Evolutionary conservation across 2,113 vertebrate genomes (phyloP).

Genomic region (Etia nguti): DNA sequence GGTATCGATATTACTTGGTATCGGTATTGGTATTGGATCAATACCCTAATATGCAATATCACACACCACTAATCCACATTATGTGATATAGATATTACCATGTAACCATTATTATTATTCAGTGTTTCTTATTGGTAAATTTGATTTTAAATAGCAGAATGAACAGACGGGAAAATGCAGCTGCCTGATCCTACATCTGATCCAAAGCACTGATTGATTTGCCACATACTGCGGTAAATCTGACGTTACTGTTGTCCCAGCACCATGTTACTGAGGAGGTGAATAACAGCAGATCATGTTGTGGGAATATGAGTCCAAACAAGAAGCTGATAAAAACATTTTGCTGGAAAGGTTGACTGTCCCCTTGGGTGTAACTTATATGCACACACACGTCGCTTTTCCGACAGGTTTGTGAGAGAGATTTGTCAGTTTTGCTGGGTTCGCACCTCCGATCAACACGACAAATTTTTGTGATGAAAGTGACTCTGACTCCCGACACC

Average conservation of each 20-base stretch:
- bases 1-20: background rate
- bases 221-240: background rate
- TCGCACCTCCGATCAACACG: slow-evolving; percentile 52
- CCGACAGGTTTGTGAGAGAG: slow-evolving; percentile 5
- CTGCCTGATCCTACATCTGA: background rate
- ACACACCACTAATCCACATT: background rate
- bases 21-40: background rate
- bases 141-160: background rate
- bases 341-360: slow-evolving; percentile 42
- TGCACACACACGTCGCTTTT: background rate
- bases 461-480: slow-evolving; percentile 40
- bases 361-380: slow-evolving; percentile 8
- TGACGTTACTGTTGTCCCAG: background rate
- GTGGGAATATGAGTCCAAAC: slow-evolving; percentile 13
- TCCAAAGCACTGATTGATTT: background rate
- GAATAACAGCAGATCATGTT: slow-evolving; percentile 21
- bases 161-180: background rate
- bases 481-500: slow-evolving; percentile 41
- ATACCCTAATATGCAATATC: accelerated
- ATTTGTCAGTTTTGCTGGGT: slow-evolving; percentile 54
- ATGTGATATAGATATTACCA: background rate
- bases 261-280: background rate
- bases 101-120: background rate
- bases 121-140: accelerated
- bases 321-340: slow-evolving; percentile 23